Conservation (phyloP, 2,888 invertebrate species). For the Tachina lurida region DNA sequence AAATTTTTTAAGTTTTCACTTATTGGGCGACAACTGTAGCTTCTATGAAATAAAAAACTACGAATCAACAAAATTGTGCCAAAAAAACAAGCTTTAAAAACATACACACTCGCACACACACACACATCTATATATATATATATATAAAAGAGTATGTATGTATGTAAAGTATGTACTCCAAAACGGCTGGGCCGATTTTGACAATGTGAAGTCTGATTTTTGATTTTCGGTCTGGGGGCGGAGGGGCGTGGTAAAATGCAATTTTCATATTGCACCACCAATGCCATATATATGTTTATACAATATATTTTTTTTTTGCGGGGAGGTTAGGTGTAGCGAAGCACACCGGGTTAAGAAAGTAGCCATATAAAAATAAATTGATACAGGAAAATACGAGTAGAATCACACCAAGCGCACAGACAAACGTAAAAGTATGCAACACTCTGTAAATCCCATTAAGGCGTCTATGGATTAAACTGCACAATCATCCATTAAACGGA, state of each 20-base stretch:
- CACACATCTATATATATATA: not conserved
- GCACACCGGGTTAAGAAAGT: too few relatives aligned
- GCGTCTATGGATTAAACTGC: conserved; percentile 50
- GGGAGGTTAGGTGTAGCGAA: too few relatives aligned
- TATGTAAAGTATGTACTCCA: too few relatives aligned
- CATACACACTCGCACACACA: conserved; percentile 13
- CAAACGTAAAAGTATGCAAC: not conserved
- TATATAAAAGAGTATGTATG: too few relatives aligned
- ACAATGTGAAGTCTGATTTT: too few relatives aligned
- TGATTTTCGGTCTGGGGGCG: too few relatives aligned
- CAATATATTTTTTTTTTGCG: too few relatives aligned
- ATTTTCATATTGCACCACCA: too few relatives aligned
- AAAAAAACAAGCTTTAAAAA: conserved; percentile 35
- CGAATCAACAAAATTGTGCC: conserved; percentile 28
- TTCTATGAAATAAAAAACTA: not conserved
- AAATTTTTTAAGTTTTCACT: not conserved
- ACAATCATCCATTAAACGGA: conserved; percentile 65
- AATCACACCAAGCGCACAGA: conserved; percentile 1
- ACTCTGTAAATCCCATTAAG: conserved; percentile 40
- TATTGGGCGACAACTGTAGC: not conserved
- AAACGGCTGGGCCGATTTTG: too few relatives aligned
- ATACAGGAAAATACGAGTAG: conserved; percentile 54
- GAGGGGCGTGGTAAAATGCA: too few relatives aligned
- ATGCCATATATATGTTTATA: too few relatives aligned
- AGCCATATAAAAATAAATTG: conserved; percentile 6